These are phyloP conservation scores for Chironomus riparius DNA, from an alignment of 2,888 invertebrate species.

Conservation along the genomic window DNA sequence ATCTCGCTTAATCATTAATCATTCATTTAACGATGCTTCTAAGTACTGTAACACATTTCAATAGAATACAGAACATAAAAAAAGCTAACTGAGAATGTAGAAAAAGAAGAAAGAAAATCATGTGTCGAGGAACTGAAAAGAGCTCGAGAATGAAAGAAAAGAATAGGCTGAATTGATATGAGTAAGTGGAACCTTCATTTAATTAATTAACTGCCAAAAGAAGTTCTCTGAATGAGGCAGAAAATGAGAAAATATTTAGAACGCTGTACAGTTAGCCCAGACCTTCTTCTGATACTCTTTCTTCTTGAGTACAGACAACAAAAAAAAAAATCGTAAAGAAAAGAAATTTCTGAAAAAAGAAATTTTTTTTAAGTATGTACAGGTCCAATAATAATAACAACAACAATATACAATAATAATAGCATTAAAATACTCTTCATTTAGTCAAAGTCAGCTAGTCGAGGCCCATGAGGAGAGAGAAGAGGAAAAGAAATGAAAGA, in stretches of 20 bases:
- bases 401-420: not conserved
- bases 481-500: not conserved
- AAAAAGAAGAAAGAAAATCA: too few species aligned
- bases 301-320: not conserved
- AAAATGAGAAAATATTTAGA: constrained; percentile 20
- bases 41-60: too few species aligned
- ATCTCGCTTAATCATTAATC: too few species aligned
- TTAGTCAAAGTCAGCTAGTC: not conserved
- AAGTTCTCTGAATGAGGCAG: constrained; percentile 3
- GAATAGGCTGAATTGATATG: not conserved
- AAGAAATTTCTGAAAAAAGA: constrained; percentile 23
- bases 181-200: constrained; percentile 7
- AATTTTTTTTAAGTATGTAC: constrained; percentile 6
- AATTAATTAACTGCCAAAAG: constrained; percentile 13
- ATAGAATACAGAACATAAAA: too few species aligned
- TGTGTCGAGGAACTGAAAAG: not conserved
- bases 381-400: not conserved
- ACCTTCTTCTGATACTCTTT: constrained; percentile 19
- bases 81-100: too few species aligned
- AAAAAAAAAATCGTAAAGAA: constrained; percentile 1
- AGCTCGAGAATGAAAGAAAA: too few species aligned
- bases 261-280: constrained; percentile 20
- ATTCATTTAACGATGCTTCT: too few species aligned
- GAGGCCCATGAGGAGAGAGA: not conserved
- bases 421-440: too few species aligned